These are phyloP conservation scores for Trididemnum miniatum DNA, from an alignment of 23 tunicate species.

Conservation along the genomic window DNA sequence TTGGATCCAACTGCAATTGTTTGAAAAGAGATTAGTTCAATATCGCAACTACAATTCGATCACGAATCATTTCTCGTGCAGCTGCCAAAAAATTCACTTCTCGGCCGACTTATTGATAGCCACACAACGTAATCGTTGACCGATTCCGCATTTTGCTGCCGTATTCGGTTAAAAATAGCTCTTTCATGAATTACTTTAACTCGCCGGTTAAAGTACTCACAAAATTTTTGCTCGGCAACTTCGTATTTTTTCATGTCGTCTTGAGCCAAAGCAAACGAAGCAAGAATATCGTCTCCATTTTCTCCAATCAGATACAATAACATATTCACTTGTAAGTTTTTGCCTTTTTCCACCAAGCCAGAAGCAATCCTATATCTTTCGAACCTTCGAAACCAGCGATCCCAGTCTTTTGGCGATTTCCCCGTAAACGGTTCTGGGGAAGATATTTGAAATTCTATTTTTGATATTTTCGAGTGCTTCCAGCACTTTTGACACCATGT, in stretches of 20 bases:
- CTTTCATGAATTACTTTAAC: not conserved
- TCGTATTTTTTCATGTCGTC: not conserved
- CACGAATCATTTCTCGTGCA: not conserved
- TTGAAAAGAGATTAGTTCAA: not conserved
- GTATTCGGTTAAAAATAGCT: not conserved
- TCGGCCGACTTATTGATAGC: too few relatives aligned
- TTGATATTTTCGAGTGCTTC: not conserved
- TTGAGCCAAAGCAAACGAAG: not conserved
- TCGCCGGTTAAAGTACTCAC: not conserved
- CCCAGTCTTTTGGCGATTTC: not conserved
- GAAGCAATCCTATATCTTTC: not conserved
- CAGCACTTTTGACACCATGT: not conserved
- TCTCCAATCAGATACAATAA: not conserved
- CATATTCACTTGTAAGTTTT: not conserved
- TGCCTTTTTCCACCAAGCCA: not conserved
- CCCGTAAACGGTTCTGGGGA: not conserved
- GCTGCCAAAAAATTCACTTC: too few relatives aligned
- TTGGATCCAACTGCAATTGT: not conserved
- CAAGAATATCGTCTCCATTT: not conserved
- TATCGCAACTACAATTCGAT: not conserved
- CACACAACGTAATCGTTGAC: not conserved
- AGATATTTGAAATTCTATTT: not conserved
- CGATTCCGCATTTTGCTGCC: not conserved
- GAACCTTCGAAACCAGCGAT: not conserved
- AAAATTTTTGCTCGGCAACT: not conserved